These are phyloP conservation scores for Nymphalis io DNA, from an alignment of 1,140 invertebrate species.

Conservation along the genomic window DNA sequence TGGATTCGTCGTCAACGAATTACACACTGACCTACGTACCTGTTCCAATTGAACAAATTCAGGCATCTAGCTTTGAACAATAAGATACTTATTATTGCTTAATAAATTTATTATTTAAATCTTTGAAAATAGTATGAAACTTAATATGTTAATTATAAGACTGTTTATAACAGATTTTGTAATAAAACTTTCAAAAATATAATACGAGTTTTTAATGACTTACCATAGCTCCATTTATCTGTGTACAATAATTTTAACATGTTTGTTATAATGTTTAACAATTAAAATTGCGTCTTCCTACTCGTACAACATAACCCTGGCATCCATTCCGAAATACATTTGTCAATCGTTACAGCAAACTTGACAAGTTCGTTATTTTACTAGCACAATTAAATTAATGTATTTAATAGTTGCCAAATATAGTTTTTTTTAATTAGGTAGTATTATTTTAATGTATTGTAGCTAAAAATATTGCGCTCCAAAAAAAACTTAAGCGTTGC, in stretches of 20 bases:
- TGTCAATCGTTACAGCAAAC: neutral
- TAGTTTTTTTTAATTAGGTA: neutral
- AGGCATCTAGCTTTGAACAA: neutral
- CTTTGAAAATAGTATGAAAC: neutral
- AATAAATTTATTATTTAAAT: constrained; percentile 1
- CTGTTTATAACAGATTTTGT: no score
- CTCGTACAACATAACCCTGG: neutral
- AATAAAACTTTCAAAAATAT: neutral
- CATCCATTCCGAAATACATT: neutral
- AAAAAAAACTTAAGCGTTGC: neutral
- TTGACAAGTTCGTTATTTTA: neutral
- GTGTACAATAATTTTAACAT: no score
- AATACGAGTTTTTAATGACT: neutral
- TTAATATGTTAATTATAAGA: no score
- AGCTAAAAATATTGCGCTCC: neutral
- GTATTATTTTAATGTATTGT: neutral
- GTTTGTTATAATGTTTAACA: no score
- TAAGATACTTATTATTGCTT: neutral
- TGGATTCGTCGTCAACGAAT: neutral
- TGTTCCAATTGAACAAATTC: neutral
- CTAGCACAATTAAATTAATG: neutral
- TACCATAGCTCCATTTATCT: neutral
- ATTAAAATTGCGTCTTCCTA: neutral
- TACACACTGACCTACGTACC: constrained; percentile 11
- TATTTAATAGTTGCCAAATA: neutral